These are phyloP conservation scores for Oncorhynchus masou DNA, from an alignment of 2,113 vertebrate species.

Conservation along the genomic window DNA sequence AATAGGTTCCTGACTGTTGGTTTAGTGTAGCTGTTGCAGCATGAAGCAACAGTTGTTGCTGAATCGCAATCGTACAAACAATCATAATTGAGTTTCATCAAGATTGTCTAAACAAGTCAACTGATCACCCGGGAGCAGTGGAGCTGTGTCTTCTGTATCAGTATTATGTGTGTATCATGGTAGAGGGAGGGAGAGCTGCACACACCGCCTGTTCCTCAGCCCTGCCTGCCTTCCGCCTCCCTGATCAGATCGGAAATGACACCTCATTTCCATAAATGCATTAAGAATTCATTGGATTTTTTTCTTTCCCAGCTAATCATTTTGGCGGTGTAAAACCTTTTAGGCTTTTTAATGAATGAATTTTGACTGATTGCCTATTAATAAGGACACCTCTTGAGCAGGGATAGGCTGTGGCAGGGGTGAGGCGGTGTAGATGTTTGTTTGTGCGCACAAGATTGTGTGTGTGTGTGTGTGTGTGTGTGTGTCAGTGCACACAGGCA, in stretches of 20 bases:
- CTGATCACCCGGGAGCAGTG: slow-evolving; percentile 18
- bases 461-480: slow-evolving; percentile 1
- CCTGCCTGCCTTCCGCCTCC: slow-evolving; percentile 51
- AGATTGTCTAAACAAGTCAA: slow-evolving; percentile 19
- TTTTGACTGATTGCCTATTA: slow-evolving; percentile 99
- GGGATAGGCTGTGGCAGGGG: slow-evolving; percentile 69
- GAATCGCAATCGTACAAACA: not conserved
- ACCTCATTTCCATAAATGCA: slow-evolving; percentile 99
- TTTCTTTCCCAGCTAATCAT: slow-evolving; percentile 96
- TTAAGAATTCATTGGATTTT: slow-evolving; percentile 96
- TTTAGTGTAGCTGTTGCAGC: no score
- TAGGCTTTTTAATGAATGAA: slow-evolving; percentile 99
- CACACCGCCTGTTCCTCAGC: slow-evolving; percentile 28
- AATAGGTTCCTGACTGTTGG: not conserved
- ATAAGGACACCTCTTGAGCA: slow-evolving; percentile 99
- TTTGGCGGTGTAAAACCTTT: slow-evolving; percentile 93
- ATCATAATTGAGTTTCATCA: not conserved
- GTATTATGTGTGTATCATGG: slow-evolving; percentile 38
- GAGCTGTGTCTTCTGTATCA: slow-evolving; percentile 24
- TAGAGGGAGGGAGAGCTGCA: slow-evolving; percentile 36
- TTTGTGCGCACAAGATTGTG: slow-evolving; percentile 42
- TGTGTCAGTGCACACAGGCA: slow-evolving; percentile 49
- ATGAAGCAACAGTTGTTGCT: not conserved
- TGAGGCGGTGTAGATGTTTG: slow-evolving; percentile 58
- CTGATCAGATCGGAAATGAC: slow-evolving; percentile 90